A percentile compares a stretch with the other conserved stretches of the same genome.
phyloP scores from a whole-genome alignment of 2,113 vertebrate species.

The Romanogobio albipinnatus region DNA sequence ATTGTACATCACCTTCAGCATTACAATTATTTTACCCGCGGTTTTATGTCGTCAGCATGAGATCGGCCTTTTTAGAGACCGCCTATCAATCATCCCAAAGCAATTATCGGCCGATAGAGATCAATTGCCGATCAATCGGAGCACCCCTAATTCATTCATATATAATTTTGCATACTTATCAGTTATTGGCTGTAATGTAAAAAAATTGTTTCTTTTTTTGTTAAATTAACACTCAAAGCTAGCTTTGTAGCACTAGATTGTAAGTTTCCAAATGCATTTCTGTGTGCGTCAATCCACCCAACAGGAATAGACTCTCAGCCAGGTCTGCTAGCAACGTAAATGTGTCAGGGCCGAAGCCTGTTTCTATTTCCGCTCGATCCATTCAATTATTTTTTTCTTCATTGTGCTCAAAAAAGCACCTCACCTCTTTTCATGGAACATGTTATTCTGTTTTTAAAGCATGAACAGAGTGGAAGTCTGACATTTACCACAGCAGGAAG shows the following conservation, averaged over 20 bases:
- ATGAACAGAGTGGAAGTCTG: background rate
- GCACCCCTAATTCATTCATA: too few species aligned
- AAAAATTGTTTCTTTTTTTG: background rate
- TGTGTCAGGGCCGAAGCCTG: background rate
- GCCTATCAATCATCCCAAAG: too few species aligned
- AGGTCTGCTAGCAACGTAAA: background rate
- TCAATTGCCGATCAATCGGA: too few species aligned
- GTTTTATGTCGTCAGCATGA: too few species aligned
- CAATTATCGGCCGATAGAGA: too few species aligned
- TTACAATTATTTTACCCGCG: too few species aligned
- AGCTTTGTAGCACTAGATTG: background rate
- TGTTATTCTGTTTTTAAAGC: constrained; percentile 12
- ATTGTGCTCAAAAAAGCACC: constrained; percentile 12
- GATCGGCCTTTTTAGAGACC: too few species aligned
- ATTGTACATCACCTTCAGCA: too few species aligned
- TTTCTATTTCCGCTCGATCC: background rate
- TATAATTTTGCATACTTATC: too few species aligned
- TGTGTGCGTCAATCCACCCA: background rate
- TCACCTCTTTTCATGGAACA: background rate
- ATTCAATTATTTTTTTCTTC: background rate
- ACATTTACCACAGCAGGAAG: constrained; percentile 20
- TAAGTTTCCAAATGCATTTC: background rate
- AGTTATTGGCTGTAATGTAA: background rate
- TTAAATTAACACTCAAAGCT: background rate
- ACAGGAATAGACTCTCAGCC: background rate